Base-by-base conservation (phyloP, 2,797 vertebrate genomes). In the Anguilla megastoma region DNA sequence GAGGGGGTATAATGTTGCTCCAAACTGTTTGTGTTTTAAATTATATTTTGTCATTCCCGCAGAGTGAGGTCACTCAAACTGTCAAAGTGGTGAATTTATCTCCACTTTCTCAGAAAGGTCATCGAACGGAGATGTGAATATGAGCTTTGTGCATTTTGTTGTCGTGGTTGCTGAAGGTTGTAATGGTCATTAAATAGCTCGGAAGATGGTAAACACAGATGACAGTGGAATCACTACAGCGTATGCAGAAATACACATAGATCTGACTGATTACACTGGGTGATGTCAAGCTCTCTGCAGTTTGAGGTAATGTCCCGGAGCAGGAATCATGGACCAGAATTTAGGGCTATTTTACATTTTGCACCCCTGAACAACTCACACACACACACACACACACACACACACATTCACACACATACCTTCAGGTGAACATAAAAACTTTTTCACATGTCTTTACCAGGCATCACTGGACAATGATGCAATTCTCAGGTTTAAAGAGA, bases 41-140 rank as follows among this genome's bases (percentile, higher is more conserved):
- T 85, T 87, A 86, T 87, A 88, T 89, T 90, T 83, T 88, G 85
- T 88, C 93, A 94, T 94, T 95, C 92, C 92, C 94, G 83, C 33
- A 27, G 90, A 87, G 89, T 95, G 94, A 95, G 91, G 93, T 95
- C 94, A 95, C 89, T 87, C 88, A 88, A 87, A 90, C 89, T 89
- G 91, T 91, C 90, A 89, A 87, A 86, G 79, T 86, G 86, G 87
- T 83, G 90, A 86, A 90, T 80, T 85, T 24, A 86, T 14, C 41
- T 89, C 89, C 87, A 89, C 21, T 87, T 88, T 58, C 52, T 86
- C 52, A 10, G 48, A 86, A 41, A 27, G 50, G 48, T 89, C 85
- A 90, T 84, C 79, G 86, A 33, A 5, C 3, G 45, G 16, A 9
- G 48, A 50, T 1, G 48, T 52, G 45, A 84, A 58, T 33, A 5